phyloP scores from a whole-genome alignment of 2,888 invertebrate genomes.

The Nineta flava region DNA sequence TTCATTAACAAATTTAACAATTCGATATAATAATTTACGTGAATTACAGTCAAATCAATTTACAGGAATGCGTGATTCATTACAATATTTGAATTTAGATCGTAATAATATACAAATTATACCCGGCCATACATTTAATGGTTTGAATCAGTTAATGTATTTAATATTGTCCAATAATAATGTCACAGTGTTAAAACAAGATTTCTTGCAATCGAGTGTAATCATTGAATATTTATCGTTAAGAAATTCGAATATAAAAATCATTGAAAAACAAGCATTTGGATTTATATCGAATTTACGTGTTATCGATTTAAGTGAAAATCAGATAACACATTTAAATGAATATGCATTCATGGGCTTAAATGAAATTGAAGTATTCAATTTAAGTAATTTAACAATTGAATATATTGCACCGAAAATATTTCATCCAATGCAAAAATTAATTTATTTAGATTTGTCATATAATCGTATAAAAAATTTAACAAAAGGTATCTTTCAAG shows the following conservation, averaged over 20 bases:
- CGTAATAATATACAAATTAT: neutral
- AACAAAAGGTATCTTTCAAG: neutral
- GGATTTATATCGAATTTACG: neutral
- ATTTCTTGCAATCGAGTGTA: neutral
- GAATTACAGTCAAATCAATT: neutral
- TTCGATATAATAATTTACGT: neutral
- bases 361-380: neutral
- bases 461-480: neutral
- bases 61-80: neutral
- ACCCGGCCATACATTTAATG: neutral
- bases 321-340: neutral
- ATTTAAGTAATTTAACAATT: conserved; percentile 1
- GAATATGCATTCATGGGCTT: neutral
- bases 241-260: neutral
- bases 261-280: neutral
- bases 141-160: neutral
- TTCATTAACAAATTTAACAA: neutral
- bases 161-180: neutral
- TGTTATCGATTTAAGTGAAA: neutral
- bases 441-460: neutral
- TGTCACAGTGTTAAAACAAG: neutral
- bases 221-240: neutral
- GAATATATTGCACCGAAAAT: neutral
- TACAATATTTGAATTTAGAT: neutral
- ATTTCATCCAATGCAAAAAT: neutral